These are phyloP conservation scores for Drosophila takahashii DNA, from an alignment of 1,140 invertebrate species.

Conservation along the genomic window DNA sequence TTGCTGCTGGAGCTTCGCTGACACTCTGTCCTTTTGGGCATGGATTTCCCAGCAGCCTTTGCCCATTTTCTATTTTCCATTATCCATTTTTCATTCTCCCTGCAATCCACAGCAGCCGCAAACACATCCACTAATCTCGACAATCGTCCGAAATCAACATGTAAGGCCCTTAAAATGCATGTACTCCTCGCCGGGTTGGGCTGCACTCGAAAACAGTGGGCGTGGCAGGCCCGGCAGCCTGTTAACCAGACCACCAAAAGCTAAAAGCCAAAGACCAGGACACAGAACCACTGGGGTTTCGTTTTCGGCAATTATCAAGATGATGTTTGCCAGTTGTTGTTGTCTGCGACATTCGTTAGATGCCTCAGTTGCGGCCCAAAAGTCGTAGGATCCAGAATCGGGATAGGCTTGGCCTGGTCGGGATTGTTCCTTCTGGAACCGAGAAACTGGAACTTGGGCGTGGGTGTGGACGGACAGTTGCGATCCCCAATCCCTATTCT, in stretches of 20 bases:
- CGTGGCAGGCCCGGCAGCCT: constrained; percentile 44
- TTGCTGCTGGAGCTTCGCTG: background rate
- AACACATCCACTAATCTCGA: constrained; percentile 53
- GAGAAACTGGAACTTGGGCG: constrained; percentile 28
- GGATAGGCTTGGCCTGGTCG: constrained; percentile 20
- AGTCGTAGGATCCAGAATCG: constrained; percentile 48
- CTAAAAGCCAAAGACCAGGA: constrained; percentile 5
- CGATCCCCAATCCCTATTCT: constrained; percentile 8
- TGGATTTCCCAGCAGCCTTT: constrained; percentile 24
- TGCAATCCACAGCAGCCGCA: constrained; percentile 14
- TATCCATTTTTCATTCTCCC: constrained; percentile 38
- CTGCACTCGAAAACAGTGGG: constrained; percentile 33
- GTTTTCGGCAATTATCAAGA: constrained; percentile 80
- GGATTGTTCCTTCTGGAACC: background rate
- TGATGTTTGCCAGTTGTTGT: constrained; percentile 70
- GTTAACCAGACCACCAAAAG: constrained; percentile 41
- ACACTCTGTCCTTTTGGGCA: constrained; percentile 21
- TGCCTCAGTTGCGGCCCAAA: constrained; percentile 26
- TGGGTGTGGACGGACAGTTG: constrained; percentile 14
- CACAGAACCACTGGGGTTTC: constrained; percentile 56
- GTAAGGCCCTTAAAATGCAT: constrained; percentile 81
- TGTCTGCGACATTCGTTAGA: constrained; percentile 77
- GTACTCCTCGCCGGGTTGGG: constrained; percentile 40
- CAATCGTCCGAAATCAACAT: constrained; percentile 76
- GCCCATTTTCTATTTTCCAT: constrained; percentile 23